phyloP scores from a whole-genome alignment of 2,888 invertebrate species.

The Cabera pusaria region DNA sequence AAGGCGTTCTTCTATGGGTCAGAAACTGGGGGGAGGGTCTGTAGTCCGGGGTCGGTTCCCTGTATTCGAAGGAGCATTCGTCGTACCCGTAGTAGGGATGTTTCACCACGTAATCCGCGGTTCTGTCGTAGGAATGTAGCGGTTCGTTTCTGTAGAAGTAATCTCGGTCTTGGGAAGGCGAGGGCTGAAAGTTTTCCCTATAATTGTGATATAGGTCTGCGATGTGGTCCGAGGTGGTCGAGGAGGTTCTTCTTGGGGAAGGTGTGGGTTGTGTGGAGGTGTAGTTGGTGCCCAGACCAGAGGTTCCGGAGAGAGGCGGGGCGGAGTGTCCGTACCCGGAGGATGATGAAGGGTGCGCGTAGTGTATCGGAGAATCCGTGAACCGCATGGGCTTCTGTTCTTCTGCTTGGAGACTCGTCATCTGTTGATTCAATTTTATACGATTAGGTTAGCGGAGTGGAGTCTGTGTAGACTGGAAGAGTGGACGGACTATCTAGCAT shows the following conservation, averaged over 20 bases:
- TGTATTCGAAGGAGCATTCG: slow-evolving; percentile 65
- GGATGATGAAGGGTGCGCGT: slow-evolving; percentile 78
- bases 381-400: slow-evolving; percentile 87
- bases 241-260: slow-evolving; percentile 89
- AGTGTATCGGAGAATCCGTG: slow-evolving; percentile 89
- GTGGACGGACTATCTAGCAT: too few species aligned
- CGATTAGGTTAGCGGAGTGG: too few species aligned
- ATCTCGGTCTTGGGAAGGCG: slow-evolving; percentile 59
- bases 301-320: slow-evolving; percentile 76
- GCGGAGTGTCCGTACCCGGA: slow-evolving; percentile 79
- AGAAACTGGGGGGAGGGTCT: slow-evolving; percentile 60
- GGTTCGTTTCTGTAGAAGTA: slow-evolving; percentile 64
- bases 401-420: slow-evolving; percentile 74
- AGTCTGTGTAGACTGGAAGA: too few species aligned
- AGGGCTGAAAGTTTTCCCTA: slow-evolving; percentile 72
- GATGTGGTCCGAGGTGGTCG: slow-evolving; percentile 82
- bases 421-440: too few species aligned
- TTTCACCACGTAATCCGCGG: slow-evolving; percentile 70
- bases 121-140: slow-evolving; percentile 61
- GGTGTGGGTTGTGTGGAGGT: slow-evolving; percentile 83
- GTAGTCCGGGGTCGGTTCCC: slow-evolving; percentile 66
- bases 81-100: slow-evolving; percentile 70
- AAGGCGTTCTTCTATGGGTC: slow-evolving; percentile 89
- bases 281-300: slow-evolving; percentile 79
- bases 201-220: slow-evolving; percentile 85